Conservation (phyloP, 2,888 invertebrate genomes). For the Thera obeliscata region DNA sequence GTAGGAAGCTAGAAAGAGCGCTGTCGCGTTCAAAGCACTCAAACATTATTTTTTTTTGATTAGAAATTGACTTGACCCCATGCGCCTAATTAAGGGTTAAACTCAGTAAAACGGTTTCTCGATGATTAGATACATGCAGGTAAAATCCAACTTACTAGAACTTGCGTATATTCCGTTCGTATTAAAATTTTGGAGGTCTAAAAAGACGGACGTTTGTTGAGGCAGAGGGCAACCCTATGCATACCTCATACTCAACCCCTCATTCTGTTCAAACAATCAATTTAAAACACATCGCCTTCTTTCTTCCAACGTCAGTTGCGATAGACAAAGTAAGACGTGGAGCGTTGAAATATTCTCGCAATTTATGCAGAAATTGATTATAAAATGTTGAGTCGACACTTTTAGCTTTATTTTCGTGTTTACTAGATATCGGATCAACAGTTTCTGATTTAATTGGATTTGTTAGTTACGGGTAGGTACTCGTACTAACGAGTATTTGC, state of each 20-base stretch:
- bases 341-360: constrained; percentile 38
- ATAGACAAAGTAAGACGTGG: constrained; percentile 28
- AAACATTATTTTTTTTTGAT: too few species aligned
- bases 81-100: too few species aligned
- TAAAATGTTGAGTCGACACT: constrained; percentile 70
- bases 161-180: neutral
- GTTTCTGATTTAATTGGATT: constrained; percentile 25
- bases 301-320: constrained; percentile 25
- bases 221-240: neutral
- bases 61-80: too few species aligned
- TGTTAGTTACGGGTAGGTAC: constrained; percentile 5
- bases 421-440: constrained; percentile 55
- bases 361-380: constrained; percentile 65
- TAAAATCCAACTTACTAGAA: too few species aligned
- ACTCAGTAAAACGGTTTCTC: too few species aligned
- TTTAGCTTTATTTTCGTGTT: constrained; percentile 61
- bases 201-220: constrained; percentile 6
- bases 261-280: constrained; percentile 32
- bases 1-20: too few species aligned
- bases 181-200: neutral
- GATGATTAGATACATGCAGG: too few species aligned
- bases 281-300: constrained; percentile 31
- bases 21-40: too few species aligned
- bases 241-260: constrained; percentile 16
- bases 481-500: neutral